phyloP scores from a whole-genome alignment of 2,888 invertebrate genomes.

The Gari tellinella region DNA sequence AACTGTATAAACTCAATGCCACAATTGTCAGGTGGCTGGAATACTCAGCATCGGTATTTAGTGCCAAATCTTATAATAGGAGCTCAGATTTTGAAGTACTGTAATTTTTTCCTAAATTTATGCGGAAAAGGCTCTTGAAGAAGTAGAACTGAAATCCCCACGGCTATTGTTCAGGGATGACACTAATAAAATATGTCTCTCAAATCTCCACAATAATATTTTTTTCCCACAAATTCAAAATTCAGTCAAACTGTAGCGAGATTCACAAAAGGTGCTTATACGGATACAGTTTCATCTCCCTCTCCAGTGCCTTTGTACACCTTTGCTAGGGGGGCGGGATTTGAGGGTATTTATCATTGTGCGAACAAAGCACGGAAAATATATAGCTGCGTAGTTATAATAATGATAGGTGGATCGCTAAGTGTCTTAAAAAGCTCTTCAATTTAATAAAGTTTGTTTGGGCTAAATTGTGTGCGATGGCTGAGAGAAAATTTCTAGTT shows the following conservation, averaged over 20 bases:
- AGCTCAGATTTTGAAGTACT: constrained; percentile 47
- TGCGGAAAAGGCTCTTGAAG: constrained; percentile 30
- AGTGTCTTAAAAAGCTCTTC: constrained; percentile 12
- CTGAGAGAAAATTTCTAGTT: neutral
- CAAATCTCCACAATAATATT: constrained; percentile 50
- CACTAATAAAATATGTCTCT: constrained; percentile 62
- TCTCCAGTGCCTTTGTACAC: constrained; percentile 38
- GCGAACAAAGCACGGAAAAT: constrained; percentile 53
- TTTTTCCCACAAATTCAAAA: constrained; percentile 54
- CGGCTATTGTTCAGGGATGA: constrained; percentile 34
- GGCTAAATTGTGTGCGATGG: no score
- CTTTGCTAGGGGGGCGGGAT: constrained; percentile 38
- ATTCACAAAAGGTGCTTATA: constrained; percentile 45
- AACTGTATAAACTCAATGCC: constrained; percentile 4
- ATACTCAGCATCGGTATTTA: constrained; percentile 40
- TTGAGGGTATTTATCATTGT: constrained; percentile 56
- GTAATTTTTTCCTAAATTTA: constrained; percentile 60
- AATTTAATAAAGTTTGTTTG: constrained; percentile 38
- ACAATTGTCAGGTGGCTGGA: neutral
- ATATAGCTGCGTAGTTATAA: constrained; percentile 59
- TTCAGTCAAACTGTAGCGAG: constrained; percentile 24
- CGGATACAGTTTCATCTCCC: constrained; percentile 52
- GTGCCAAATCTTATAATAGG: constrained; percentile 40
- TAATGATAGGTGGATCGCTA: constrained; percentile 44
- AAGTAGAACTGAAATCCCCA: constrained; percentile 23